These are phyloP conservation scores for Phyllostomus discolor DNA, from an alignment of 2,113 vertebrate species.

Conservation along the genomic window DNA sequence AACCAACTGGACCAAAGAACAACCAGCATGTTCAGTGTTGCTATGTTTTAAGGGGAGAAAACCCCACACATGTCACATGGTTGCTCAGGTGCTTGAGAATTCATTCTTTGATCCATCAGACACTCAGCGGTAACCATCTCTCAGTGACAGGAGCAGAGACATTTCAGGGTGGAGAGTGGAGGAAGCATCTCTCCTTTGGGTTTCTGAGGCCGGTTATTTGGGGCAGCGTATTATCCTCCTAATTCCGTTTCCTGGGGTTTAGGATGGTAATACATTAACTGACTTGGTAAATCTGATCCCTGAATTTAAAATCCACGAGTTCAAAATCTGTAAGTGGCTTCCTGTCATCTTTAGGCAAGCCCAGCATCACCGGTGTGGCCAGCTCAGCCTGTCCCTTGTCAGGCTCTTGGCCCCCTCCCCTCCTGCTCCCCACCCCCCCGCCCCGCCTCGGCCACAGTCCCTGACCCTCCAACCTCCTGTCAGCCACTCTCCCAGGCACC, in stretches of 20 bases:
- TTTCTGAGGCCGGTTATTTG: not conserved
- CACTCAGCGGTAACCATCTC: not conserved
- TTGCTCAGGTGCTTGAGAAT: not conserved
- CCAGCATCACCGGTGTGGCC: not conserved
- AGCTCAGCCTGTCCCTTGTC: rapidly evolving
- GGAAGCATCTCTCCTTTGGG: not conserved
- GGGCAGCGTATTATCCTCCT: not conserved
- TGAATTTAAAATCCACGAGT: not conserved
- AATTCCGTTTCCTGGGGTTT: slow-evolving; percentile 9
- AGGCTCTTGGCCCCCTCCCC: rapidly evolving
- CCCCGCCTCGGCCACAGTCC: too few relatives aligned
- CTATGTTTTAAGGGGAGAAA: not conserved
- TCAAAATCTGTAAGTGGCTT: not conserved
- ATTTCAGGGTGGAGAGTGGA: not conserved
- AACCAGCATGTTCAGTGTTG: rapidly evolving
- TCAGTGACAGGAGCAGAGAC: not conserved
- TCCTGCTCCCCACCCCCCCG: too few relatives aligned
- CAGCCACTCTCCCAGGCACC: not conserved
- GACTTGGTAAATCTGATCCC: not conserved
- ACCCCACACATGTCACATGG: too few relatives aligned
- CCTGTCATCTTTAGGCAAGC: not conserved
- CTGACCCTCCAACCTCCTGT: not conserved
- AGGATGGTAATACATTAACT: not conserved
- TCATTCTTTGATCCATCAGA: not conserved
- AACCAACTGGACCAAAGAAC: not conserved